Evolutionary conservation across 2,888 invertebrate species (phyloP).

Genomic region (Mythimna ferrago): DNA sequence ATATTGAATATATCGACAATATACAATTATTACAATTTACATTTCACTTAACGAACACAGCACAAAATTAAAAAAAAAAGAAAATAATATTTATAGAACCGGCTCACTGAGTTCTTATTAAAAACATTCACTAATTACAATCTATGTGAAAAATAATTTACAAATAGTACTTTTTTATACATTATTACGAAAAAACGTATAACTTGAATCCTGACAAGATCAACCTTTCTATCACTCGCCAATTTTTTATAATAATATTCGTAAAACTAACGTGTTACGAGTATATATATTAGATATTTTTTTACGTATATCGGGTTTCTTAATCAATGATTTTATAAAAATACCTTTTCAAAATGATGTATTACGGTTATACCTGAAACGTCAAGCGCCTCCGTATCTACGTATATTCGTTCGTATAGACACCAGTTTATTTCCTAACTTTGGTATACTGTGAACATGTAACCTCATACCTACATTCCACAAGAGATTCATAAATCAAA

Average conservation of each 20-base stretch:
- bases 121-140: constrained; percentile 86
- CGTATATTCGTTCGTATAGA: constrained; percentile 70
- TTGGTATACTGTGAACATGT: constrained; percentile 90
- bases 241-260: constrained; percentile 78
- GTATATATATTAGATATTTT: constrained; percentile 86
- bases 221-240: constrained; percentile 78
- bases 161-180: constrained; percentile 84
- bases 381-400: constrained; percentile 69
- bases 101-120: constrained; percentile 84
- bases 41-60: constrained; percentile 90
- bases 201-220: constrained; percentile 86
- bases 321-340: constrained; percentile 90
- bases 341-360: constrained; percentile 84
- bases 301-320: constrained; percentile 90
- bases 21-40: constrained; percentile 90
- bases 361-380: constrained; percentile 68
- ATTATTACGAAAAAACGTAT: constrained; percentile 87
- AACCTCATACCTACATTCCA: constrained; percentile 79
- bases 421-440: constrained; percentile 88
- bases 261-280: constrained; percentile 86
- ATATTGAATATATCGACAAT: constrained; percentile 89
- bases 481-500: constrained; percentile 74
- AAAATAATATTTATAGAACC: constrained; percentile 81
- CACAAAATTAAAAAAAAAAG: constrained; percentile 81
- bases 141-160: constrained; percentile 88